phyloP scores from a whole-genome alignment of 2,113 vertebrate species.

The Myxocyprinus asiaticus region DNA sequence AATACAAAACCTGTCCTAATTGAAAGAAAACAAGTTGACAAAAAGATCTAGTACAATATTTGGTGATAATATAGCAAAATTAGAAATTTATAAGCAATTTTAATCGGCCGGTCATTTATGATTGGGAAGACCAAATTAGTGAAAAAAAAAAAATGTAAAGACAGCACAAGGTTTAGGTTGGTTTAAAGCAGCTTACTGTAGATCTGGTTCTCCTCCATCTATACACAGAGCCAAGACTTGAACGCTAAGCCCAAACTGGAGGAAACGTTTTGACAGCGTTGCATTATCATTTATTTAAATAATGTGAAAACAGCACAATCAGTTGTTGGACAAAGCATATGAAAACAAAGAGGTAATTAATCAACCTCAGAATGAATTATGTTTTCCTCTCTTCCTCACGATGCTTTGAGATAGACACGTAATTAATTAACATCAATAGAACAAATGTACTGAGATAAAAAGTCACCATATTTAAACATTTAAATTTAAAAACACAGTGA shows the following conservation, averaged over 20 bases:
- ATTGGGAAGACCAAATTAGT: too few species aligned
- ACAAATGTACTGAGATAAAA: constrained; percentile 15
- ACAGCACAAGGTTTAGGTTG: too few species aligned
- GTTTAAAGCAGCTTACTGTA: too few species aligned
- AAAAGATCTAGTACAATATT: too few species aligned
- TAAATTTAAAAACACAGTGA: too few species aligned
- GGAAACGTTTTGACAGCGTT: background rate
- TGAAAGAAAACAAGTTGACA: too few species aligned
- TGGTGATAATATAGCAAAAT: too few species aligned
- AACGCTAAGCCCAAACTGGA: background rate
- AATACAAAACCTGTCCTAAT: too few species aligned
- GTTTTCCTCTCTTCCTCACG: background rate
- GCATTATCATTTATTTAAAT: background rate
- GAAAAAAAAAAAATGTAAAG: too few species aligned
- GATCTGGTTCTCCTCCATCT: background rate
- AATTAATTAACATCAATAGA: constrained; percentile 33
- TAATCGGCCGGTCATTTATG: too few species aligned
- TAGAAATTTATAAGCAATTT: too few species aligned
- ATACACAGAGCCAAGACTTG: background rate
- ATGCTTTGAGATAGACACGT: background rate
- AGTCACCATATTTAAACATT: background rate
- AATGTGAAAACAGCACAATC: background rate
- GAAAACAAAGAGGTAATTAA: constrained; percentile 35
- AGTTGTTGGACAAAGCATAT: background rate
- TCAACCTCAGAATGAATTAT: constrained; percentile 18